Evolutionary conservation across 1,140 invertebrate species (phyloP).

Genomic region (Anadara kagoshimensis): DNA sequence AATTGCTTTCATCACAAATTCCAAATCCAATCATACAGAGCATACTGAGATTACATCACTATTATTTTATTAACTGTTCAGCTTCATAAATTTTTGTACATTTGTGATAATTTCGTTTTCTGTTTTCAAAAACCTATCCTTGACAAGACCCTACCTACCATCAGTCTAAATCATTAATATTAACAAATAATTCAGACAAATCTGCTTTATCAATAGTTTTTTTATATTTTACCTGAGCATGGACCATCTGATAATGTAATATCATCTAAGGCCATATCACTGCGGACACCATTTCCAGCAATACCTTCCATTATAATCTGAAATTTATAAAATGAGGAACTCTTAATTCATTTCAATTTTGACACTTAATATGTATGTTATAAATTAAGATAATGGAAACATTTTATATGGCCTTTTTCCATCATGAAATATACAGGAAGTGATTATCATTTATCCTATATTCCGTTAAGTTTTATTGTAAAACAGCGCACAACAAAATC

Average conservation of each 20-base stretch:
- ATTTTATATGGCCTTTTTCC: not conserved
- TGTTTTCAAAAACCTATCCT: not conserved
- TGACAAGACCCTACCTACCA: not conserved
- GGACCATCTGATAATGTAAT: slow-evolving; percentile 40
- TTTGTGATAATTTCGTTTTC: not conserved
- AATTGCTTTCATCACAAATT: too few species aligned
- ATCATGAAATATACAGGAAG: not conserved
- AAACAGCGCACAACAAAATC: too few species aligned
- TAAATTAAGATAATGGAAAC: not conserved
- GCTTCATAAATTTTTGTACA: not conserved
- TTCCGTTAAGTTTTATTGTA: too few species aligned
- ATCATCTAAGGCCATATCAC: slow-evolving; percentile 67
- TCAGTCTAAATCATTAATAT: not conserved
- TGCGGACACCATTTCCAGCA: slow-evolving; percentile 69
- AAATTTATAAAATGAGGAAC: slow-evolving; percentile 19
- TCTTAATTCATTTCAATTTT: not conserved
- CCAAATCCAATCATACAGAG: not conserved
- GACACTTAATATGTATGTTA: not conserved
- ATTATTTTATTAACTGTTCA: not conserved
- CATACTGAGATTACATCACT: not conserved
- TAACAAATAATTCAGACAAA: not conserved
- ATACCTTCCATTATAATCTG: slow-evolving; percentile 81
- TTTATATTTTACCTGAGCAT: slow-evolving; percentile 43
- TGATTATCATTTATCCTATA: too few species aligned
- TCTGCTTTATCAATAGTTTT: not conserved